phyloP scores from a whole-genome alignment of 2,113 vertebrate species.

The Lipotes vexillifer region DNA sequence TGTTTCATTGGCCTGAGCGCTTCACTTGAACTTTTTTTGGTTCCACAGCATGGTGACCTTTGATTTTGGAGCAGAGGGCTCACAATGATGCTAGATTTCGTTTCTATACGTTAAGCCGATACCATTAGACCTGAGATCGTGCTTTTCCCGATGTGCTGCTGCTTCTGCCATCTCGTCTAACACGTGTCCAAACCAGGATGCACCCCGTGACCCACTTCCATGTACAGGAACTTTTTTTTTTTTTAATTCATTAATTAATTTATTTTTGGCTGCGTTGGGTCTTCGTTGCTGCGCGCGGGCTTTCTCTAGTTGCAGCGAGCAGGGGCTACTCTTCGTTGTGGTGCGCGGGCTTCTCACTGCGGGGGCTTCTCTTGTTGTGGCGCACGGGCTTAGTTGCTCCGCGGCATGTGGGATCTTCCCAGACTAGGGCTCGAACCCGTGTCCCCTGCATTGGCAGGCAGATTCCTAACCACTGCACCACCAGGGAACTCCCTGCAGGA shows the following conservation, averaged over 20 bases:
- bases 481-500: not conserved
- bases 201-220: not conserved
- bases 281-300: too few relatives aligned
- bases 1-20: conserved; percentile 70
- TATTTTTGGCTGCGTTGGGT: too few relatives aligned
- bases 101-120: not conserved
- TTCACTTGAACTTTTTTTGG: conserved; percentile 65
- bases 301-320: too few relatives aligned
- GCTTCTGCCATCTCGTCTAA: not conserved
- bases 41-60: conserved; percentile 41
- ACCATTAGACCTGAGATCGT: not conserved
- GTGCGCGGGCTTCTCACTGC: too few relatives aligned
- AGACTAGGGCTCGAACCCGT: too few relatives aligned
- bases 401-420: too few relatives aligned
- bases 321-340: too few relatives aligned
- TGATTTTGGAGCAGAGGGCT: conserved; percentile 54
- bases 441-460: too few relatives aligned
- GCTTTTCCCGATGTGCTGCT: not conserved
- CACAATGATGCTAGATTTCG: not conserved
- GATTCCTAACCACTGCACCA: too few relatives aligned
- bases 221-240: not conserved
- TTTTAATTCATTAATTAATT: too few relatives aligned
- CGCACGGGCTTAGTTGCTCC: too few relatives aligned
- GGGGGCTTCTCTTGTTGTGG: too few relatives aligned
- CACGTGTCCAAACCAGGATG: not conserved